Evolutionary conservation across 2,113 vertebrate species (phyloP).

Genomic region (Pontoporia blainvillei): DNA sequence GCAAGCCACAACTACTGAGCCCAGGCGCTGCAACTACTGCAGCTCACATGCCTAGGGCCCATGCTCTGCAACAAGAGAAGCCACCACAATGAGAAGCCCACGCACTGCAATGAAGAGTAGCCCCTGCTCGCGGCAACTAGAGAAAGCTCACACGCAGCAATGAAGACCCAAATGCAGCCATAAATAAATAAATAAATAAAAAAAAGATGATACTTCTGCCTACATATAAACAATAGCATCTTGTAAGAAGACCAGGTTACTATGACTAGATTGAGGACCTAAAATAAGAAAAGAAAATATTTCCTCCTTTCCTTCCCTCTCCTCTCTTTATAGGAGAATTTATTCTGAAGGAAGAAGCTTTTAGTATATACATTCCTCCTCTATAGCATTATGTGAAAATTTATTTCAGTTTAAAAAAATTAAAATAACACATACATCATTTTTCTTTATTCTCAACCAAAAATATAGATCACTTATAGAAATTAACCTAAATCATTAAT

Average conservation of each 20-base stretch:
- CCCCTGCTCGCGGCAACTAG: too few relatives aligned
- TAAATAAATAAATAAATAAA: too few relatives aligned
- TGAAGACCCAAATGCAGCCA: too few relatives aligned
- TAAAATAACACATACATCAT: neutral
- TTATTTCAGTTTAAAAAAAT: neutral
- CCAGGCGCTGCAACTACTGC: too few relatives aligned
- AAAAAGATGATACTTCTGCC: neutral
- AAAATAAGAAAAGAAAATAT: neutral
- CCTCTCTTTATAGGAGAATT: neutral
- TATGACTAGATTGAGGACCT: neutral
- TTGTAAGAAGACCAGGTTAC: neutral
- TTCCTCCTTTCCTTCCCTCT: neutral
- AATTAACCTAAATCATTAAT: neutral
- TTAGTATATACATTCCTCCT: neutral
- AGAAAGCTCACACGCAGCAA: too few relatives aligned
- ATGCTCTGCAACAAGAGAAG: too few relatives aligned
- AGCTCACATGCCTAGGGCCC: too few relatives aligned
- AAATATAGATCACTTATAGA: neutral
- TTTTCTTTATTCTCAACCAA: neutral
- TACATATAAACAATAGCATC: neutral
- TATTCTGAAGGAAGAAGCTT: neutral
- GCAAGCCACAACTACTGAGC: too few relatives aligned
- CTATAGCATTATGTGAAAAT: neutral
- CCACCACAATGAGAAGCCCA: too few relatives aligned
- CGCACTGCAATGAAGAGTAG: too few relatives aligned